Conservation (phyloP, 2,797 vertebrate species). For the Hypotaenidia okinawae region DNA sequence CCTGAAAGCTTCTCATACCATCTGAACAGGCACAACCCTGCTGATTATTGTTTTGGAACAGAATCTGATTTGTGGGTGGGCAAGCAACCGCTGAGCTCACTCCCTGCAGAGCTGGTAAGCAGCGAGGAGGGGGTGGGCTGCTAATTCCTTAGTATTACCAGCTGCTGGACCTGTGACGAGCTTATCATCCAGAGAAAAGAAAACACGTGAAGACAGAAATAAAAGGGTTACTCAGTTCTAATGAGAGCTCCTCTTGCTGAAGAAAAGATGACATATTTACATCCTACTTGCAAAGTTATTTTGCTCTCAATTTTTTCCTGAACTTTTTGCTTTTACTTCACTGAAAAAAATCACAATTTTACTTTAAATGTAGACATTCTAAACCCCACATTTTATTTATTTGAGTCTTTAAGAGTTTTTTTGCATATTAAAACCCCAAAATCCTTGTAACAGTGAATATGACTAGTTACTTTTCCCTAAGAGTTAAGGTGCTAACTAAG, state of each 20-base stretch:
- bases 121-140: background rate
- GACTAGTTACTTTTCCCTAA: background rate
- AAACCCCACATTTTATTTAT: background rate
- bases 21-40: background rate
- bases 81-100: accelerated
- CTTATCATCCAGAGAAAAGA: background rate
- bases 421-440: background rate
- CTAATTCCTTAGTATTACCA: background rate
- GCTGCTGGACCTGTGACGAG: background rate
- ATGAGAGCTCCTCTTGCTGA: background rate
- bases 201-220: background rate
- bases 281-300: background rate
- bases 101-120: background rate
- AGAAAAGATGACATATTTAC: background rate
- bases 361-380: background rate
- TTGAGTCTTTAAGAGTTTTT: background rate
- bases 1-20: accelerated
- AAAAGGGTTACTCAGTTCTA: background rate
- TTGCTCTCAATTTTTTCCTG: background rate
- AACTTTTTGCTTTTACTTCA: background rate
- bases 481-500: background rate
- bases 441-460: background rate
- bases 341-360: background rate
- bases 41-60: background rate
- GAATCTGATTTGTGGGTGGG: background rate